Evolutionary conservation across 2,113 vertebrate species (phyloP).

Genomic region (Cyprinodon variegatus): DNA sequence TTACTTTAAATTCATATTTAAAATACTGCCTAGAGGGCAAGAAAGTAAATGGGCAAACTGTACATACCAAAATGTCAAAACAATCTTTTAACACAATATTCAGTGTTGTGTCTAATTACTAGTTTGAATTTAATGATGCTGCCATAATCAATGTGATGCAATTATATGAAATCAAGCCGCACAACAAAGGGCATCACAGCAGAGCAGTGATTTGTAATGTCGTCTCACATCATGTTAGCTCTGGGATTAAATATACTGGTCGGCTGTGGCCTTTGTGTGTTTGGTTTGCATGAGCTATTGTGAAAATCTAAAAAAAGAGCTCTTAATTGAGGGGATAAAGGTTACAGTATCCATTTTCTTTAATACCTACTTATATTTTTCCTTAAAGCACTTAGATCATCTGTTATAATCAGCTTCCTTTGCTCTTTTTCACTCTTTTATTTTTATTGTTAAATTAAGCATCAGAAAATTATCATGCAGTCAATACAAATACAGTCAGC

Average conservation of each 20-base stretch:
- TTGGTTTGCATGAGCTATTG: not conserved
- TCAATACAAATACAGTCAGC: not conserved
- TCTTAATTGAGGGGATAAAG: not conserved
- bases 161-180: not conserved
- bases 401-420: not conserved
- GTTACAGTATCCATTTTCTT: not conserved
- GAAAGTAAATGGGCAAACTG: not conserved
- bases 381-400: not conserved
- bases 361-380: not conserved
- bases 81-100: constrained; percentile 3
- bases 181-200: not conserved
- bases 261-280: not conserved
- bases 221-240: not conserved
- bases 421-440: not conserved
- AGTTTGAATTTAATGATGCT: not conserved
- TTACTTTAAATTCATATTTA: not conserved
- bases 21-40: not conserved
- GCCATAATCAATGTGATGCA: not conserved
- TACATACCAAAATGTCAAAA: not conserved
- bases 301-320: not conserved
- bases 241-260: not conserved
- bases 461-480: not conserved
- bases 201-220: constrained; percentile 3
- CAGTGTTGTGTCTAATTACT: not conserved
- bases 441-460: not conserved